A percentile compares a stretch with the other conserved stretches of the same genome.
Evolutionary conservation across 1,140 invertebrate species (phyloP).

Genomic region (Harpegnathos saltator): DNA sequence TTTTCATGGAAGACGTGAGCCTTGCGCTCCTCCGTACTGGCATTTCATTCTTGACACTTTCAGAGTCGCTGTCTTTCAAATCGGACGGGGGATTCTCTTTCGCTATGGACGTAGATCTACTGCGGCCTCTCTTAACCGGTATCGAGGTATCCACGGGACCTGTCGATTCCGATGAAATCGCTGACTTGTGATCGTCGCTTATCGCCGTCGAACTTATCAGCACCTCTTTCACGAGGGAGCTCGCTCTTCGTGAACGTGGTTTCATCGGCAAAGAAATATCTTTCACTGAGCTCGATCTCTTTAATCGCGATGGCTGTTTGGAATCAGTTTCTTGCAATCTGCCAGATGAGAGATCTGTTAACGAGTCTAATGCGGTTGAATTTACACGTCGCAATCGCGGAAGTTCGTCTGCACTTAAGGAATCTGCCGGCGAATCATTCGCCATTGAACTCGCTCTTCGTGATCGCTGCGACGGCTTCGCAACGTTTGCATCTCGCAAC

Average conservation of each 20-base stretch:
- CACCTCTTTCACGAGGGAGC: conserved; percentile 61
- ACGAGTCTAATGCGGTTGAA: background rate
- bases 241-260: conserved; percentile 52
- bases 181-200: conserved; percentile 16
- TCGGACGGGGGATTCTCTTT: conserved; percentile 38
- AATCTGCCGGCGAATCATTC: background rate
- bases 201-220: conserved; percentile 12
- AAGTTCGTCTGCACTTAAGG: background rate
- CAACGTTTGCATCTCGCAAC: background rate
- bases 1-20: conserved; percentile 62
- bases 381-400: background rate
- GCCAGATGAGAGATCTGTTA: background rate
- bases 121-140: conserved; percentile 8
- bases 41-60: conserved; percentile 13
- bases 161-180: background rate
- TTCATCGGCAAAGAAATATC: background rate
- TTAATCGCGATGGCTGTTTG: background rate
- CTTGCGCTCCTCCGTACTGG: conserved; percentile 64
- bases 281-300: background rate
- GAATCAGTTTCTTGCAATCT: background rate
- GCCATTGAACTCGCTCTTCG: conserved; percentile 7
- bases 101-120: conserved; percentile 17
- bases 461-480: background rate
- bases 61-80: conserved; percentile 7
- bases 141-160: background rate